Evolutionary conservation across 2,113 vertebrate species (phyloP).

Genomic region (Bucco capensis): DNA sequence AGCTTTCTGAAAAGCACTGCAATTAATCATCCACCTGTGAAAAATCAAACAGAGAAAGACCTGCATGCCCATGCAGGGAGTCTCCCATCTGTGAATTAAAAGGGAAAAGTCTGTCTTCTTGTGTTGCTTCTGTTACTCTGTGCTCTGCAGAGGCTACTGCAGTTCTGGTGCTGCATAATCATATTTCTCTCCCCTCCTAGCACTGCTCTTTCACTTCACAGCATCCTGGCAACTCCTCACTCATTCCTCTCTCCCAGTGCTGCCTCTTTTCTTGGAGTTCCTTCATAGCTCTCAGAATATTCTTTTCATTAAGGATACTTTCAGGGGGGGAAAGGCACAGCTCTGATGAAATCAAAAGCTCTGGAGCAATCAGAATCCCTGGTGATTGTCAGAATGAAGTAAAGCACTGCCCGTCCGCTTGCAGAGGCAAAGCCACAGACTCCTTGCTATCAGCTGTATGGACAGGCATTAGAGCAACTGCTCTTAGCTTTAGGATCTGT

Average conservation of each 20-base stretch:
- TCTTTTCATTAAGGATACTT: not conserved
- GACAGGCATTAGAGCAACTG: not conserved
- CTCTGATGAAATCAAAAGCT: not conserved
- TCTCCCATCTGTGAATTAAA: not conserved
- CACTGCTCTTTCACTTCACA: not conserved
- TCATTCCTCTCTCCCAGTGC: not conserved
- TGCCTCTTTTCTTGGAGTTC: not conserved
- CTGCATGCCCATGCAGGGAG: not conserved
- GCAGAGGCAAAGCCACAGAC: not conserved
- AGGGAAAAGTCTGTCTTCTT: not conserved
- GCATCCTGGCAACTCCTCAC: not conserved
- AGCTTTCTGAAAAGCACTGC: conserved; percentile 16
- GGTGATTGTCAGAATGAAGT: not conserved
- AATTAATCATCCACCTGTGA: conserved; percentile 41
- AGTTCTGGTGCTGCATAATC: not conserved
- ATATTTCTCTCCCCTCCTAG: not conserved
- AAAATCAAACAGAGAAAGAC: not conserved
- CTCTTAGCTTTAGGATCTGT: not conserved
- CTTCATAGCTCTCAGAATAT: not conserved
- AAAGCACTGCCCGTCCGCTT: not conserved
- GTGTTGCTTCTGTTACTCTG: not conserved
- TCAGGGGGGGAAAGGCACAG: not conserved
- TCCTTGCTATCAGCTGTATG: not conserved
- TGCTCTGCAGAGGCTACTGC: not conserved
- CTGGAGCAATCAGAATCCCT: not conserved